These are phyloP conservation scores for Sylvilagus bachmani DNA, from an alignment of 2,113 vertebrate species.

Conservation along the genomic window DNA sequence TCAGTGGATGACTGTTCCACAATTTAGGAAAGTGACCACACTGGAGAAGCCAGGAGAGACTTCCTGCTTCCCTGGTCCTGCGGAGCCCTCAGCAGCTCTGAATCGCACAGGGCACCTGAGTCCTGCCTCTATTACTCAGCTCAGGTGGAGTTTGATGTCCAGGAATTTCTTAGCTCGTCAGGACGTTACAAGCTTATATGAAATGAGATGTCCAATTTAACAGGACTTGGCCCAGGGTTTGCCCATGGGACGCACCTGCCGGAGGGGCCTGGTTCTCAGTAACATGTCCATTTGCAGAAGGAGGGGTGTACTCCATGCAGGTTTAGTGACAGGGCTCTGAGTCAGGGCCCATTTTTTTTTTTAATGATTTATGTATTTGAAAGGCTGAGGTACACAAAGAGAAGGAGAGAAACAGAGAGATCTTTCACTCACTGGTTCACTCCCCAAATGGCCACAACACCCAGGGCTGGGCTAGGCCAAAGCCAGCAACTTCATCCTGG, in stretches of 20 bases:
- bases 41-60: background rate
- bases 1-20: background rate
- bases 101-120: background rate
- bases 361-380: too few species aligned
- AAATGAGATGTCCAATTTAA: constrained; percentile 11
- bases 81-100: background rate
- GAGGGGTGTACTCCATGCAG: background rate
- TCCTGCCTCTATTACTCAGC: background rate
- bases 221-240: background rate
- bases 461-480: too few species aligned
- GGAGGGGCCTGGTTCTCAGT: background rate
- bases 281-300: background rate
- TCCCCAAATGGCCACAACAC: too few species aligned
- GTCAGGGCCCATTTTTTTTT: background rate
- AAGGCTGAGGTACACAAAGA: too few species aligned
- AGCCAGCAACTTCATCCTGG: too few species aligned
- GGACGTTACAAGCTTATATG: background rate
- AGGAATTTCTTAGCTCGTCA: background rate
- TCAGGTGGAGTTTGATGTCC: background rate
- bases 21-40: background rate
- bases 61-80: background rate
- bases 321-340: too few species aligned
- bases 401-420: too few species aligned
- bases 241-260: background rate
- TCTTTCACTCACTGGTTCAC: too few species aligned